These are phyloP conservation scores for Gymnarchus niloticus DNA, from an alignment of 2,113 vertebrate species.

Conservation along the genomic window DNA sequence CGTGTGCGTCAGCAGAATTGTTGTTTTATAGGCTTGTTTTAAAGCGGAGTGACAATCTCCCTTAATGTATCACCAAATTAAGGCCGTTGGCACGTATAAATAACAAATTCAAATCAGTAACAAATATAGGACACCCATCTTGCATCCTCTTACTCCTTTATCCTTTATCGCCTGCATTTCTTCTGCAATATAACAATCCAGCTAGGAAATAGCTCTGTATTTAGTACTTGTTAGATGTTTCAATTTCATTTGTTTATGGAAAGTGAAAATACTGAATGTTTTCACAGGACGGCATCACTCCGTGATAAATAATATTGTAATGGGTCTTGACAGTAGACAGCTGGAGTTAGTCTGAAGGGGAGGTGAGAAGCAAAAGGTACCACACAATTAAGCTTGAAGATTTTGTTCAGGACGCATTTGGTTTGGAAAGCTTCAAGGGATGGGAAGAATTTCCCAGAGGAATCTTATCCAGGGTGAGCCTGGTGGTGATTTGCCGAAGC, in stretches of 20 bases:
- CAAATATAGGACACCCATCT: conserved; percentile 37
- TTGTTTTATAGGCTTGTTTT: conserved; percentile 54
- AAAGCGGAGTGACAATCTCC: conserved; percentile 52
- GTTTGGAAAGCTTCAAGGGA: conserved; percentile 11
- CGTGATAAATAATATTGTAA: background rate
- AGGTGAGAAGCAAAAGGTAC: background rate
- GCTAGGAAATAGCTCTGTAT: background rate
- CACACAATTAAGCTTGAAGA: conserved; percentile 10
- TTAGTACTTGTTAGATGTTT: background rate
- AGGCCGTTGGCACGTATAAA: conserved; percentile 53
- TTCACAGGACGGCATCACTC: background rate
- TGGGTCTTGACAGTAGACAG: background rate
- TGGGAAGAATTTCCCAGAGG: conserved; percentile 18
- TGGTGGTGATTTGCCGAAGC: conserved; percentile 9
- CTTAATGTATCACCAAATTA: conserved; percentile 57
- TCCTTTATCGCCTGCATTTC: conserved; percentile 44
- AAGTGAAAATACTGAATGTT: background rate
- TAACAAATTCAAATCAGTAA: conserved; percentile 41
- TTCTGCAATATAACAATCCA: background rate
- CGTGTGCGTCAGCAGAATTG: conserved; percentile 49
- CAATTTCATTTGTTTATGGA: background rate
- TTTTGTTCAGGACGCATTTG: conserved; percentile 1
- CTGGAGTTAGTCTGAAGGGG: background rate
- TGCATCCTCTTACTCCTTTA: conserved; percentile 35
- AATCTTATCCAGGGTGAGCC: conserved; percentile 2